Base-by-base conservation (phyloP, 2,113 vertebrate genomes). In the Australoheros scitulus region DNA sequence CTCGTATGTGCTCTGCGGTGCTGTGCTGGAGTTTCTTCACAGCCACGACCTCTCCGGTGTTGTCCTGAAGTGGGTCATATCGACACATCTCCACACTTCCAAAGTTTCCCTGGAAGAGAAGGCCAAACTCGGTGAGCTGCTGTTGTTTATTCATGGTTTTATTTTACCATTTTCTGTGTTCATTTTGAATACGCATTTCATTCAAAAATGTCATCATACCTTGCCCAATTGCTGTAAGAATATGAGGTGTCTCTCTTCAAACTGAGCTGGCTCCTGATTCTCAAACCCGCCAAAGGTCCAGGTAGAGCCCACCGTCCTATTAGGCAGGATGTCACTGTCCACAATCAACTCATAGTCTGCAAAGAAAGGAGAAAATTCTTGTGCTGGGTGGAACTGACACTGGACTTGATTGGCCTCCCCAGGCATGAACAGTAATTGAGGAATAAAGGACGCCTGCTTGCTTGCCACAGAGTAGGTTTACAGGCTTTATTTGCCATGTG, bases 31-130 rank as follows among this genome's bases (percentile, higher is more conserved):
- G 96, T 80, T 99, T 99, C 85, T 99, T 99, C 77, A 99, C 98
- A 26, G 98, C 98, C 43, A 99, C 98, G 10, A 99, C 97, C 52
- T 99, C 98, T 1, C 98, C 98, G 0, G 98, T 99, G 94, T 97
- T 99, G 92, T 99, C 98, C 92, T 99, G 97, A 5, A 99, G 96
- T 0, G 98, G 98, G 89, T 99, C 98, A 10, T 99, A 99, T 0
- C 98, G 96, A 87, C 98, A 99, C 97, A 99, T 97, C 93, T 99
- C 98, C 94, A 99, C 98, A 43, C 98, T 99, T 86, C 98, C 98
- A 93, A 99, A 99, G 92, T 99, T 99, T 43, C 98, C 98, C 98
- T 99, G 80, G 3, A 82, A 29, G 50, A 58, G n/a, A 87, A 80
- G 29, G 79, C 1, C 3, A 61, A 59, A 15, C 24, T 5, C 18